phyloP scores from a whole-genome alignment of 2,113 vertebrate genomes.

The Siphamia tubifer region DNA sequence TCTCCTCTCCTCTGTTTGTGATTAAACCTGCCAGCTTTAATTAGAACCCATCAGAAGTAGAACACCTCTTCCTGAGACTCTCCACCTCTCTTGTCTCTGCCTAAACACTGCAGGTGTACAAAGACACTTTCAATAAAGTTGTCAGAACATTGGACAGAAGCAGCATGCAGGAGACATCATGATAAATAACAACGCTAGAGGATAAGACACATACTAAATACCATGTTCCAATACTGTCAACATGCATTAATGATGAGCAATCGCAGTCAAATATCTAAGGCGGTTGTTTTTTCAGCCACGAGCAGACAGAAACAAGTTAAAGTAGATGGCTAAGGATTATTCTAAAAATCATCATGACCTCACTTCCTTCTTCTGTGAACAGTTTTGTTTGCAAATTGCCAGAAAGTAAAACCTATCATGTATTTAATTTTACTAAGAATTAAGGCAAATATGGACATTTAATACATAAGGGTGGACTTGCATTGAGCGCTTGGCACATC shows the following conservation, averaged over 20 bases:
- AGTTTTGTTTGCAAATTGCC: not conserved
- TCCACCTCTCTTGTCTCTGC: constrained; percentile 6
- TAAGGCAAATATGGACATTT: not conserved
- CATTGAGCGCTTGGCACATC: not conserved
- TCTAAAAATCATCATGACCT: not conserved
- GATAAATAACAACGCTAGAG: not conserved
- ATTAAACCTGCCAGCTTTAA: constrained; percentile 66
- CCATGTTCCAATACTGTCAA: not conserved
- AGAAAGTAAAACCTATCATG: not conserved
- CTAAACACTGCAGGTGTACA: constrained; percentile 41
- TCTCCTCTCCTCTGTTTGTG: constrained; percentile 40
- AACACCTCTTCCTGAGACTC: constrained; percentile 34
- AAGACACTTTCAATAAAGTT: constrained; percentile 39
- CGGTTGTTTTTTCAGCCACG: not conserved
- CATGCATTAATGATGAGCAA: not conserved
- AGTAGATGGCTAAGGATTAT: not conserved
- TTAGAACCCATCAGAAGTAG: constrained; percentile 42
- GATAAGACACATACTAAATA: constrained; percentile 3
- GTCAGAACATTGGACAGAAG: constrained; percentile 20
- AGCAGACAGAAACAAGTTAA: not conserved
- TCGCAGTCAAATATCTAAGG: not conserved
- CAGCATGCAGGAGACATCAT: not conserved
- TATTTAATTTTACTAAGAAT: not conserved
- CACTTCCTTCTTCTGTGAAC: not conserved
- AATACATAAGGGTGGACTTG: not conserved